A percentile compares a stretch with the other conserved stretches of the same genome.
Conservation (phyloP, 2,888 invertebrate species). For the Ferdinandea cuprea region DNA sequence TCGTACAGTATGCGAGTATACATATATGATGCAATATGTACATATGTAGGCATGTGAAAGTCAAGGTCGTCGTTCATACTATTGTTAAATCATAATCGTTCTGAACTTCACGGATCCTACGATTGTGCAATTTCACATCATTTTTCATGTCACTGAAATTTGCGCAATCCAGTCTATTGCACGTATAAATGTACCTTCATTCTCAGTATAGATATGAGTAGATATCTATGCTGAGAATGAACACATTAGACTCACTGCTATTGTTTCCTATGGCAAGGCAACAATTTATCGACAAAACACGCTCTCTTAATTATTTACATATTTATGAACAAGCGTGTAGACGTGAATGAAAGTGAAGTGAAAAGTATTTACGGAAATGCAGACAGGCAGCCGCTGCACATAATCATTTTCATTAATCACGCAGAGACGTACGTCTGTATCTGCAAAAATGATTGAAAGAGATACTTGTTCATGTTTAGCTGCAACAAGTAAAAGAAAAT, state of each 20-base stretch:
- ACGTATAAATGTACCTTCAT: too few species aligned
- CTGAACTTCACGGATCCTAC: neutral
- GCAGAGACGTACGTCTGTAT: neutral
- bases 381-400: neutral
- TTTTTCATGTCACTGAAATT: neutral
- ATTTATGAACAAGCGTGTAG: neutral
- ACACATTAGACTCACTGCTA: neutral
- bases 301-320: slow-evolving; percentile 3
- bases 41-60: too few species aligned
- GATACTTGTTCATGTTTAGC: neutral
- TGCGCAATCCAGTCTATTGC: neutral
- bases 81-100: neutral
- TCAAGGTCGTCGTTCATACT: slow-evolving; percentile 16
- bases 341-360: slow-evolving; percentile 43
- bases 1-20: too few species aligned
- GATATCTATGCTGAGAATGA: neutral
- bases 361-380: slow-evolving; percentile 33
- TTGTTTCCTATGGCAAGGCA: neutral
- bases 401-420: slow-evolving; percentile 54
- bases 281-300: neutral
- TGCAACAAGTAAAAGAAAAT: neutral
- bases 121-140: neutral
- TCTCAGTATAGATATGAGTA: neutral
- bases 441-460: too few species aligned
- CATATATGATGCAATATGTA: slow-evolving; percentile 13